Evolutionary conservation across 2,888 invertebrate genomes (phyloP).

Genomic region (Octonoba sinensis): DNA sequence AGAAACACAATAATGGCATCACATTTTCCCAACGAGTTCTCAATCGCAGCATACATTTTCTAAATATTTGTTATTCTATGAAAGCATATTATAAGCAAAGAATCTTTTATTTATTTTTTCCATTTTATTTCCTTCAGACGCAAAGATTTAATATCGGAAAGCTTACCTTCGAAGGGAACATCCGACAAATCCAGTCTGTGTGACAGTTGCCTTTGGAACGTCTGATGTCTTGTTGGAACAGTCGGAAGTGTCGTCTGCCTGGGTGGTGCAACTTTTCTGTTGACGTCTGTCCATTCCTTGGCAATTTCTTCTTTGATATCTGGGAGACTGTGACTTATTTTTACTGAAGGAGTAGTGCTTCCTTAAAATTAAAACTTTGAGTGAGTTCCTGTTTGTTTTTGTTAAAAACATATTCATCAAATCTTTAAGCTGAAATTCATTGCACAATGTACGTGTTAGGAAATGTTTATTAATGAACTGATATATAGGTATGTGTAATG

Average conservation of each 20-base stretch:
- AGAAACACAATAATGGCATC: too few relatives aligned
- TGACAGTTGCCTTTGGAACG: slow-evolving; percentile 84
- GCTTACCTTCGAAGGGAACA: slow-evolving; percentile 76
- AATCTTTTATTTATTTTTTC: slow-evolving; percentile 10
- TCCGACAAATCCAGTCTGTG: slow-evolving; percentile 83
- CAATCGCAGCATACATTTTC: too few relatives aligned
- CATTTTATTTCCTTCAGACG: not conserved
- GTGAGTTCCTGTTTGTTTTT: too few relatives aligned
- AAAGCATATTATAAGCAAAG: not conserved
- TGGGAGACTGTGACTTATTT: slow-evolving; percentile 81
- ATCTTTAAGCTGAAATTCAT: too few relatives aligned
- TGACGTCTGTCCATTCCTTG: slow-evolving; percentile 31
- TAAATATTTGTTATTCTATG: too few relatives aligned
- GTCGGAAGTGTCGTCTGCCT: slow-evolving; percentile 86
- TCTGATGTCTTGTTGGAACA: slow-evolving; percentile 84
- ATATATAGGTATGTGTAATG: too few relatives aligned
- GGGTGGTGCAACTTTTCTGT: slow-evolving; percentile 70
- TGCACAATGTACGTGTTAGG: too few relatives aligned
- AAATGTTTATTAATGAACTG: too few relatives aligned
- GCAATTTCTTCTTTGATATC: slow-evolving; percentile 82
- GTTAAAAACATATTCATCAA: too few relatives aligned
- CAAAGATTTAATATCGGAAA: not conserved
- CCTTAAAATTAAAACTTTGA: slow-evolving; percentile 2
- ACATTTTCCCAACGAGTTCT: too few relatives aligned
- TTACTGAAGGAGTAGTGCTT: slow-evolving; percentile 51